Conservation (phyloP, 2,113 vertebrate genomes). For the Hippocampus barbouri region DNA sequence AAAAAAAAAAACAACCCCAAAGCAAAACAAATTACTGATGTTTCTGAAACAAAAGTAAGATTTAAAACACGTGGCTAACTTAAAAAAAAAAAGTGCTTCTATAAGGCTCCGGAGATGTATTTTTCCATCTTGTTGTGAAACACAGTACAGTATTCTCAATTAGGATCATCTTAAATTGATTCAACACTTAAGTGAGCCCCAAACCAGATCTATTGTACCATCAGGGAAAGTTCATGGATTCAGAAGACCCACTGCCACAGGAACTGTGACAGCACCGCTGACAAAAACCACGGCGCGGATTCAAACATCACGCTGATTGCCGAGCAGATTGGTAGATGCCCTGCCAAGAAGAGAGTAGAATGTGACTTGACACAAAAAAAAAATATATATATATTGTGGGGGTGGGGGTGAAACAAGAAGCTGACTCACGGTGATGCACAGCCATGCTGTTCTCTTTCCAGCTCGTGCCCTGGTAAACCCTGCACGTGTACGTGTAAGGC, state of each 20-base stretch:
- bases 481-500: slow-evolving; percentile 76
- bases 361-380: background rate
- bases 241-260: slow-evolving; percentile 62
- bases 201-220: slow-evolving; percentile 18
- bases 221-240: slow-evolving; percentile 47
- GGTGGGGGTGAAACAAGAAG: background rate
- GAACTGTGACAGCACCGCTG: slow-evolving; percentile 62
- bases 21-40: background rate
- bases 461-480: slow-evolving; percentile 69
- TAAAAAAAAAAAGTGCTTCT: background rate
- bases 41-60: background rate
- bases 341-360: slow-evolving; percentile 52
- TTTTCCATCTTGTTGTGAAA: background rate
- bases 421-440: slow-evolving; percentile 69
- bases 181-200: slow-evolving; percentile 8
- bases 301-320: slow-evolving; percentile 63
- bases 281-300: slow-evolving; percentile 58
- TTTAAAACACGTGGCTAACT: background rate
- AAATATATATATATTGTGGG: no score
- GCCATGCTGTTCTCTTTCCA: slow-evolving; percentile 80
- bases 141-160: background rate
- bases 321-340: slow-evolving; percentile 73
- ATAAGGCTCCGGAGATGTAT: slow-evolving; percentile 1
- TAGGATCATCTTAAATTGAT: background rate
- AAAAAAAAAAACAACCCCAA: background rate